Percentiles rank a stretch among this genome's conserved stretches.
phyloP scores from a whole-genome alignment of 2,113 vertebrate species.

The Illadopsis cleaveri region DNA sequence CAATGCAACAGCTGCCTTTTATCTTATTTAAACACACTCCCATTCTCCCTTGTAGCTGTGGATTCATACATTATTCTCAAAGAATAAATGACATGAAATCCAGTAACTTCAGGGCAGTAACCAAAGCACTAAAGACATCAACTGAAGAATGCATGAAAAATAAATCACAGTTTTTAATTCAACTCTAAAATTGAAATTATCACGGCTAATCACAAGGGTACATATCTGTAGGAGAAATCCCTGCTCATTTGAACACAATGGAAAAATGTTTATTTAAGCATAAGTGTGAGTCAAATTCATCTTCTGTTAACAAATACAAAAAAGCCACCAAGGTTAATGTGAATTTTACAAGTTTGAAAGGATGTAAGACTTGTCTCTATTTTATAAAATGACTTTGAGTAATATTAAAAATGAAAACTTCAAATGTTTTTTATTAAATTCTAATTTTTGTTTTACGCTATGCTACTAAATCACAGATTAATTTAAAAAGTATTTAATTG shows the following conservation, averaged over 20 bases:
- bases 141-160: neutral
- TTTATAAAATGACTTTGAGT: neutral
- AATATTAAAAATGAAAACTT: neutral
- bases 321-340: neutral
- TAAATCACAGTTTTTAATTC: neutral
- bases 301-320: neutral
- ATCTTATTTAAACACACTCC: conserved; percentile 19
- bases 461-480: neutral
- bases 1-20: conserved; percentile 19
- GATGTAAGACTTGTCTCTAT: neutral
- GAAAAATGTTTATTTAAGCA: neutral
- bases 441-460: neutral
- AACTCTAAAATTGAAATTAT: neutral
- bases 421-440: neutral
- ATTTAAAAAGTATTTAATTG: neutral
- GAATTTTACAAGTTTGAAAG: neutral
- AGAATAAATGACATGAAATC: neutral
- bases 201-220: neutral
- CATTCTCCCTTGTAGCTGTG: neutral
- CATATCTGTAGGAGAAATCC: neutral
- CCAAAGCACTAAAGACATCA: neutral
- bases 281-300: neutral
- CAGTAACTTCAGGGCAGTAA: neutral
- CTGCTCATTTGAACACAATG: neutral
- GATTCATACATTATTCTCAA: neutral